Evolutionary conservation across 2,888 invertebrate genomes (phyloP).

Genomic region (Podabrus alpinus): DNA sequence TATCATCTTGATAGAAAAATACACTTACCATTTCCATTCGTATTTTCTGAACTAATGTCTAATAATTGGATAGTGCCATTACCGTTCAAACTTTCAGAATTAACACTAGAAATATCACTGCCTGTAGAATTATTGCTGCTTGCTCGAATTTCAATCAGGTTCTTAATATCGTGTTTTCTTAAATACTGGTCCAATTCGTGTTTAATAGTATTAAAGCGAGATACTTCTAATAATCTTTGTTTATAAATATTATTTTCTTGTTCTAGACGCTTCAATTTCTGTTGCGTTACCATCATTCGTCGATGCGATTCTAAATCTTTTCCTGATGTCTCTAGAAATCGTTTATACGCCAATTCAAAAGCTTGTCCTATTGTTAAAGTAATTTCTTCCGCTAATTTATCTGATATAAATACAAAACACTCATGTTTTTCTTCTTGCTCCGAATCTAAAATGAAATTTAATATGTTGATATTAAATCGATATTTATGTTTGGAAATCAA

Average conservation of each 20-base stretch:
- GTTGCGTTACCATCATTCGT: slow-evolving; percentile 74
- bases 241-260: slow-evolving; percentile 83
- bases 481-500: not conserved
- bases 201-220: slow-evolving; percentile 58
- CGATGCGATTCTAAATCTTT: slow-evolving; percentile 87
- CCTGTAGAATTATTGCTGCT: slow-evolving; percentile 49
- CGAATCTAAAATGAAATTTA: slow-evolving; percentile 50
- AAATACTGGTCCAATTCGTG: slow-evolving; percentile 59
- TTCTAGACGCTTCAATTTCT: slow-evolving; percentile 86
- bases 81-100: slow-evolving; percentile 36
- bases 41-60: slow-evolving; percentile 46
- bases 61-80: slow-evolving; percentile 40
- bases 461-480: not conserved
- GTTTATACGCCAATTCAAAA: slow-evolving; percentile 95
- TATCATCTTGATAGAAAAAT: not conserved
- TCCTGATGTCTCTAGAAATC: slow-evolving; percentile 90
- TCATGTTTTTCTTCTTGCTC: slow-evolving; percentile 78
- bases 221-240: slow-evolving; percentile 74
- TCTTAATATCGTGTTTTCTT: slow-evolving; percentile 58
- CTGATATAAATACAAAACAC: slow-evolving; percentile 97
- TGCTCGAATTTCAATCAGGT: slow-evolving; percentile 56
- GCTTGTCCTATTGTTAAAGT: slow-evolving; percentile 98
- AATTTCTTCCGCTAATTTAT: slow-evolving; percentile 96
- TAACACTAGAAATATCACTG: slow-evolving; percentile 24
- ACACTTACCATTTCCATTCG: slow-evolving; percentile 47